A percentile compares a stretch with the other conserved stretches of the same genome.
These are phyloP conservation scores for Pseudomyrmex cubaensis DNA, from an alignment of 1,140 invertebrate species.

Conservation along the genomic window DNA sequence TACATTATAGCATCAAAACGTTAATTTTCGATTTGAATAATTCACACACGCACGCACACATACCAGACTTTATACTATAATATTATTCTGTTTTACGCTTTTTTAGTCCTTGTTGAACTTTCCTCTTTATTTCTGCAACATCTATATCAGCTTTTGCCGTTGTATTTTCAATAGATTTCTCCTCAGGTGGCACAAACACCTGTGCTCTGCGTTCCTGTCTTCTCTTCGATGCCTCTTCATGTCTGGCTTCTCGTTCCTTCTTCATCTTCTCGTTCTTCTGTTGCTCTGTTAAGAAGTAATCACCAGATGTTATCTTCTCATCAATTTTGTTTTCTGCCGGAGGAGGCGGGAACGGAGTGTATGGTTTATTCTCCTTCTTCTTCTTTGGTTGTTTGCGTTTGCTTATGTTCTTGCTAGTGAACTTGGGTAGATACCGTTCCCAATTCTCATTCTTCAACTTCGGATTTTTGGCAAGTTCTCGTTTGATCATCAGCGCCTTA, in stretches of 20 bases:
- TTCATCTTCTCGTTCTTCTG: constrained; percentile 91
- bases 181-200: constrained; percentile 93
- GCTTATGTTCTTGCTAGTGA: constrained; percentile 95
- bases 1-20: not conserved
- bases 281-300: constrained; percentile 97
- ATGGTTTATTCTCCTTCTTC: constrained; percentile 94
- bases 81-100: constrained; percentile 66
- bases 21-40: too few relatives aligned
- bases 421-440: constrained; percentile 98
- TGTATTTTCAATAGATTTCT: constrained; percentile 82
- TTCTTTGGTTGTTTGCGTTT: constrained; percentile 95
- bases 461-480: constrained; percentile 96
- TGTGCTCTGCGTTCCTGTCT: constrained; percentile 92
- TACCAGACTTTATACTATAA: too few relatives aligned
- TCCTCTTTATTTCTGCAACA: constrained; percentile 89
- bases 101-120: constrained; percentile 88
- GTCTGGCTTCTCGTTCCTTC: constrained; percentile 91
- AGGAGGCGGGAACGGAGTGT: constrained; percentile 98
- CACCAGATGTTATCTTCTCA: constrained; percentile 96
- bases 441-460: constrained; percentile 97
- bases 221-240: constrained; percentile 89
- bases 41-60: too few relatives aligned
- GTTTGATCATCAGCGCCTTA: constrained; percentile 99
- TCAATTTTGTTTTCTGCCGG: constrained; percentile 97
- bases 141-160: constrained; percentile 85